Conservation (phyloP, 2,888 invertebrate species). For the Petrolisthes cinctipes region DNA sequence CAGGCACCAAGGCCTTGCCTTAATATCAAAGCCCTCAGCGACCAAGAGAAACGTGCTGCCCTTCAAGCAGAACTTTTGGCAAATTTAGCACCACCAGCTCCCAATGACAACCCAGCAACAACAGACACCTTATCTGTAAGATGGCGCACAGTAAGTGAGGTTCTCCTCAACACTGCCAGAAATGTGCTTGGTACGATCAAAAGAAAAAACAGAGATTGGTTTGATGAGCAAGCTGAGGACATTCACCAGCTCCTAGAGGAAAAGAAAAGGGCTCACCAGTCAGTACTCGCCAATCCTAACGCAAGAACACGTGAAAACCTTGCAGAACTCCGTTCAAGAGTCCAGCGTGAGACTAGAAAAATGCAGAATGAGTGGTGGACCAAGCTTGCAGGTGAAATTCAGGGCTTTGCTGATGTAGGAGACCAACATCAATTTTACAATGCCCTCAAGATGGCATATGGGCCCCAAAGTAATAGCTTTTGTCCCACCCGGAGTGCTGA, state of each 20-base stretch:
- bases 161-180: not conserved
- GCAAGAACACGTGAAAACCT: too few relatives aligned
- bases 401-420: not conserved
- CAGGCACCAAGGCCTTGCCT: not conserved
- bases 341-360: too few relatives aligned
- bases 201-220: constrained; percentile 14
- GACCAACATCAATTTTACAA: not conserved
- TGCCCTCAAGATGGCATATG: too few relatives aligned
- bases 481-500: not conserved
- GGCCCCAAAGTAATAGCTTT: not conserved
- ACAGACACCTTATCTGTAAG: not conserved
- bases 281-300: too few relatives aligned
- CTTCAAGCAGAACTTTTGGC: not conserved
- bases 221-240: not conserved
- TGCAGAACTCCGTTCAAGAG: too few relatives aligned
- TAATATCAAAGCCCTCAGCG: not conserved
- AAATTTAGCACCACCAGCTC: not conserved
- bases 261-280: not conserved
- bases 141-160: not conserved
- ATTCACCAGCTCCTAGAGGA: not conserved
- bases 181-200: not conserved
- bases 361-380: not conserved
- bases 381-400: not conserved
- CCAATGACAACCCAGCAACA: not conserved
- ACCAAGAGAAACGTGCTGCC: not conserved